Conservation (phyloP, 2,113 vertebrate species). For the Cinclus mexicanus region DNA sequence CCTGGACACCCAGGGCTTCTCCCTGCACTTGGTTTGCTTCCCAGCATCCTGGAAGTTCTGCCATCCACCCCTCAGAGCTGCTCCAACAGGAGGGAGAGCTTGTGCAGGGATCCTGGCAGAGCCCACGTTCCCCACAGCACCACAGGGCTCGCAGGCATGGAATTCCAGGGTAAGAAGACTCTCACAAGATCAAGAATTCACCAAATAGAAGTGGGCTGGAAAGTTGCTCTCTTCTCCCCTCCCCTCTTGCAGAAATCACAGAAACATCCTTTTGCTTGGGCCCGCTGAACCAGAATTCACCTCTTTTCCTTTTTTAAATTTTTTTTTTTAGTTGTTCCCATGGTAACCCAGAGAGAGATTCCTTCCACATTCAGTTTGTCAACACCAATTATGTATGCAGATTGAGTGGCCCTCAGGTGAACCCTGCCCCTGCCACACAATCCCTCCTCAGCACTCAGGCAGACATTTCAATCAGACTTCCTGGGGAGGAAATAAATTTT, state of each 20-base stretch:
- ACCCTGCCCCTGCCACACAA: neutral
- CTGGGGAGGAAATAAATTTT: neutral
- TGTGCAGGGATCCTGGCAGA: neutral
- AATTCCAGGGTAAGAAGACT: neutral
- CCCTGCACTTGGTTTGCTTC: neutral
- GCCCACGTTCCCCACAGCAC: neutral
- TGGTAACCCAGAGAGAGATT: slow-evolving; percentile 13
- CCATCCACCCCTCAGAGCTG: neutral
- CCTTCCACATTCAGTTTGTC: slow-evolving; percentile 37
- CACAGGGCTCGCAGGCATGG: neutral
- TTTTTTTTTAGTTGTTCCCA: neutral
- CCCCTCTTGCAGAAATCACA: neutral
- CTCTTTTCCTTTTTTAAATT: neutral
- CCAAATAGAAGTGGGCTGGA: neutral
- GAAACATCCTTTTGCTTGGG: slow-evolving; percentile 2
- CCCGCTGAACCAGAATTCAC: slow-evolving; percentile 51
- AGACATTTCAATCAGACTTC: neutral
- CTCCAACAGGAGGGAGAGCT: neutral
- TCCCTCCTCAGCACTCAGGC: neutral
- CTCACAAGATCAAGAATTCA: neutral
- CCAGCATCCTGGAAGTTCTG: neutral
- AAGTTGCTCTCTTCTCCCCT: neutral
- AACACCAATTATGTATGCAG: neutral
- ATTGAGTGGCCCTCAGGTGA: slow-evolving; percentile 36
- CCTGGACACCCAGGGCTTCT: neutral